Evolutionary conservation across 2,113 vertebrate genomes (phyloP), one percentile per base, ranked within the genome.

Genomic region (Tragelaphus scriptus): DNA sequence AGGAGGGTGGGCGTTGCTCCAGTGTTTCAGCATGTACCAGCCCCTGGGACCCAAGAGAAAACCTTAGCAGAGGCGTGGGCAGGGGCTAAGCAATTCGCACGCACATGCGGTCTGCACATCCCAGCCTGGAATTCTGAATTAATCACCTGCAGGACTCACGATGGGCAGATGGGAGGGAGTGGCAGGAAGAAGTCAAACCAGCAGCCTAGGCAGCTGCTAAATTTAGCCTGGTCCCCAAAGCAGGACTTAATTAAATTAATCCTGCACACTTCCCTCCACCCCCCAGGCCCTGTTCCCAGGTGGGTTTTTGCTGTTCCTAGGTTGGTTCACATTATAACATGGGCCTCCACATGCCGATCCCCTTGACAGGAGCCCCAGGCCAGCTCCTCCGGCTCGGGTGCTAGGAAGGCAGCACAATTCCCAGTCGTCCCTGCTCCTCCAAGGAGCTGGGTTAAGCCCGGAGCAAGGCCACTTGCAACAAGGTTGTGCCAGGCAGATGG

Each of bases 221-320:
- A 98, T 98, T 98, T 98, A 98, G 97, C 90, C 88, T 87, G 71
- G 92, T 97, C 84, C 95, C 95, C 88, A 96, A 98, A 97, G 97
- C 96, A 97, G 84, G 91, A 85, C 90, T 98, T 98, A 97, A 98
- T 98, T 98, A 97, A 97, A 98, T 98, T 97, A 98, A 97, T 96
- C 93, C 97, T 65, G 71, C 49, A 77, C n/a, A 88, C 51, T 32
- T 56, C 25, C 53, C 53, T 84, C 96, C 56, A 85, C 44, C 77
- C 87, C 51, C 68, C 75, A 97, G 95, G 58, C 58, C 92, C 55
- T 1, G 17, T 90, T 97, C 96, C 95, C 95, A 97, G 95, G 95
- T 95, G 95, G 53, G 19, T 25, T 95, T 93, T 94, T 65, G 79
- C 56, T 80, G 68, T 96, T 59, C 84, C 92, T 88, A 85, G 84